Evolutionary conservation across 23 tunicate genomes (phyloP).

Genomic region (Halocynthia aurantium): DNA sequence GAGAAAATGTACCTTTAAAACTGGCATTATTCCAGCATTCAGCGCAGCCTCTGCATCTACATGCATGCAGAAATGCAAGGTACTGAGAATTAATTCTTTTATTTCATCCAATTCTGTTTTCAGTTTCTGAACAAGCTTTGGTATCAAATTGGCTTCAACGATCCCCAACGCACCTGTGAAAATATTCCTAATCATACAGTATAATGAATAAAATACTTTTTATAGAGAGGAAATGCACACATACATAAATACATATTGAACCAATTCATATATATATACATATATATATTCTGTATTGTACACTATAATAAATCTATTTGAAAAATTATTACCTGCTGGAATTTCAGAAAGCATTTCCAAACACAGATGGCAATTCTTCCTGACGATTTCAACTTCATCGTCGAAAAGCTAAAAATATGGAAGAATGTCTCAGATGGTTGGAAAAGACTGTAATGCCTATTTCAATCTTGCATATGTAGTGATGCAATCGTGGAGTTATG

Average conservation of each 20-base stretch:
- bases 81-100: conserved; percentile 52
- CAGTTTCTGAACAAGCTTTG: conserved; percentile 53
- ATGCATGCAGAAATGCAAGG: conserved; percentile 60
- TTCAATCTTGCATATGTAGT: too few relatives aligned
- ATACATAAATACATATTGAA: too few relatives aligned
- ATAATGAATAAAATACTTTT: not conserved
- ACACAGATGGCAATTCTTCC: conserved; percentile 66
- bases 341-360: conserved; percentile 47
- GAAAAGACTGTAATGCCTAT: too few relatives aligned
- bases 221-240: not conserved
- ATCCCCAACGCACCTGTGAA: conserved; percentile 60
- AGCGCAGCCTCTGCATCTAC: conserved; percentile 50
- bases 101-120: conserved; percentile 52
- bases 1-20: conserved; percentile 36
- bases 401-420: conserved; percentile 57
- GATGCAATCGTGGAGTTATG: too few relatives aligned
- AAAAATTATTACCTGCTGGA: conserved; percentile 40
- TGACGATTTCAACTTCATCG: conserved; percentile 76
- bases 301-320: not conserved
- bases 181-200: not conserved
- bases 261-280: too few relatives aligned
- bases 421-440: too few relatives aligned
- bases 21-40: conserved; percentile 48
- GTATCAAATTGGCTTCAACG: conserved; percentile 64
- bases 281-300: not conserved